A percentile compares a stretch with the other conserved stretches of the same genome.
phyloP scores from a whole-genome alignment of 2,797 vertebrate genomes.

The Onychomys torridus region DNA sequence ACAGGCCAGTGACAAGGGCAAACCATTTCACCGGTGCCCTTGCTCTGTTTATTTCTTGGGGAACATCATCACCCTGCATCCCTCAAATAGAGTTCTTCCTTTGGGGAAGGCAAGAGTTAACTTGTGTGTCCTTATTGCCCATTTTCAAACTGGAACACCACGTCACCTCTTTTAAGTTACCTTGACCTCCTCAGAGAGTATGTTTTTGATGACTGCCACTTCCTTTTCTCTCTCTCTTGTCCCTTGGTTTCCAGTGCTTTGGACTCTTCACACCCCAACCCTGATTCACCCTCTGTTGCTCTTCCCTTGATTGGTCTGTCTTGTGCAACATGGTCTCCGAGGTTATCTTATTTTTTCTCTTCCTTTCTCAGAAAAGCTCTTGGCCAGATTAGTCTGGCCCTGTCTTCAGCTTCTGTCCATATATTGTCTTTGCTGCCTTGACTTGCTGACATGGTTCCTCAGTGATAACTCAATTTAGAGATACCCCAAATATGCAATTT shows the following conservation, averaged over 20 bases:
- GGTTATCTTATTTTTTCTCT: background rate
- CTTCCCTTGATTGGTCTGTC: background rate
- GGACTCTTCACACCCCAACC: too few species aligned
- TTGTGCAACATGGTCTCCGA: background rate
- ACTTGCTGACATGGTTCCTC: background rate
- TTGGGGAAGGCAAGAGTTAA: background rate
- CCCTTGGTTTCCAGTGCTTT: background rate
- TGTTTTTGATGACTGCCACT: background rate
- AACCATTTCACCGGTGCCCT: background rate
- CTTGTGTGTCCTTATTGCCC: background rate
- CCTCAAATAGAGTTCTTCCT: background rate
- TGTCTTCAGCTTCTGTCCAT: background rate
- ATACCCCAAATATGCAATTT: background rate
- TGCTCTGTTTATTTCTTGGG: fast-evolving
- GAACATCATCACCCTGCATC: fast-evolving
- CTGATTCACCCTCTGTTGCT: background rate
- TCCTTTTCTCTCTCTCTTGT: background rate
- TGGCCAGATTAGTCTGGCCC: background rate
- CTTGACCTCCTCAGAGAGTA: background rate
- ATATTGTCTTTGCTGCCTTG: background rate
- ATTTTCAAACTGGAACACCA: background rate
- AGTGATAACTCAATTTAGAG: background rate
- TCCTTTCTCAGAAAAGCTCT: background rate
- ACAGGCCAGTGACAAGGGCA: background rate
- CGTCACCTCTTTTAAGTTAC: background rate